phyloP scores from a whole-genome alignment of 2,888 invertebrate genomes.

The Tolmerus cingulatus region DNA sequence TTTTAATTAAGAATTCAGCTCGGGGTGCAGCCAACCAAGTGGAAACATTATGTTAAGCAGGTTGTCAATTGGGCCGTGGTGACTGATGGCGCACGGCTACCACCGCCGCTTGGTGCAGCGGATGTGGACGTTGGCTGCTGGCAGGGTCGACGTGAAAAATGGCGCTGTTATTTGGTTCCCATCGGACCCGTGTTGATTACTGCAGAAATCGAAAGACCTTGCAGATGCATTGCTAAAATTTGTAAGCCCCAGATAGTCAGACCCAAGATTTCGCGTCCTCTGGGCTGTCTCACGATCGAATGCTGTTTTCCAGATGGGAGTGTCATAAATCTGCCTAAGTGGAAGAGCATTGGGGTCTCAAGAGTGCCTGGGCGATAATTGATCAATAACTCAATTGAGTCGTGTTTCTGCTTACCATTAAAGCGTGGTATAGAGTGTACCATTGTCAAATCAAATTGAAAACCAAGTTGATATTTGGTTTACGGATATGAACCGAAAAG shows the following conservation, averaged over 20 bases:
- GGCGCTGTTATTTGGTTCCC: not conserved
- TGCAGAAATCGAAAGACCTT: not conserved
- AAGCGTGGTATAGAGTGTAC: not conserved
- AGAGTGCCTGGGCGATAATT: not conserved
- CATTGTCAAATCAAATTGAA: not conserved
- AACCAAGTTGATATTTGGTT: not conserved
- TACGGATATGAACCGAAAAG: not conserved
- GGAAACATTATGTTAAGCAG: conserved; percentile 19
- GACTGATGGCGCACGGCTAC: not conserved
- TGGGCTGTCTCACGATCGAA: not conserved
- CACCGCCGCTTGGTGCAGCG: not conserved
- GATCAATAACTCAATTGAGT: not conserved
- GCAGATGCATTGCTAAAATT: not conserved
- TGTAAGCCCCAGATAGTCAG: not conserved
- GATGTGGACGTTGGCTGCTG: not conserved
- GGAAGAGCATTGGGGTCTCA: not conserved
- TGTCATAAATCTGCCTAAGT: not conserved
- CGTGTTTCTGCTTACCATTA: not conserved
- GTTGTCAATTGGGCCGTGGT: not conserved
- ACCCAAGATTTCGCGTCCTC: not conserved
- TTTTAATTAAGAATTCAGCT: conserved; percentile 21
- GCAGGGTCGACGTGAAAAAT: conserved; percentile 17
- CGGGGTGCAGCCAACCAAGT: conserved; percentile 10
- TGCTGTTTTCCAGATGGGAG: not conserved
- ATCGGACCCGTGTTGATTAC: not conserved